Evolutionary conservation across 1,140 invertebrate species (phyloP).

Genomic region (Sycophila sp.): DNA sequence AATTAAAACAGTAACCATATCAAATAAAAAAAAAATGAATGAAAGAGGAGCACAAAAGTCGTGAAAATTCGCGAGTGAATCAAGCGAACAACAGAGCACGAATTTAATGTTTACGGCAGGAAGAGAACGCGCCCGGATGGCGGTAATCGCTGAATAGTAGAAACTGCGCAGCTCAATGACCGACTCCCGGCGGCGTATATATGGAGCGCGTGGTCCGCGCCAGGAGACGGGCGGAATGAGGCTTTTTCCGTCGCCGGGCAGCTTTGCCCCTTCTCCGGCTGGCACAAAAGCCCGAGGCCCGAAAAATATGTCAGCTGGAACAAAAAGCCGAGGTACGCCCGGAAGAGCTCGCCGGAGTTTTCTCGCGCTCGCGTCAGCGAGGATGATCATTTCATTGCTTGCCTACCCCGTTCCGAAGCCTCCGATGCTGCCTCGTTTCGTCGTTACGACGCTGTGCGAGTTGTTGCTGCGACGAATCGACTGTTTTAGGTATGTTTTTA

Average conservation of each 20-base stretch:
- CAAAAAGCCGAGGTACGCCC: not conserved
- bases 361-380: not conserved
- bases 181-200: not conserved
- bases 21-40: not conserved
- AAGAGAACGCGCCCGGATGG: not conserved
- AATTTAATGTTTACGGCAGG: constrained; percentile 7
- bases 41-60: no score
- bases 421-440: no score
- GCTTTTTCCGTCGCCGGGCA: not conserved
- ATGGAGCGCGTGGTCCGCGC: not conserved
- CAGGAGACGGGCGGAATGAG: not conserved
- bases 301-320: constrained; percentile 11
- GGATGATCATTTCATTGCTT: not conserved
- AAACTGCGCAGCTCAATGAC: not conserved
- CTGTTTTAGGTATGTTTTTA: no score
- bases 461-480: no score
- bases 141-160: not conserved
- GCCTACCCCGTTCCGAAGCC: no score
- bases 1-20: not conserved
- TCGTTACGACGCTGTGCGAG: no score
- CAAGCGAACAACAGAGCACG: no score
- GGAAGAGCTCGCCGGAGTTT: not conserved
- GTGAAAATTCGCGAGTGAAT: no score
- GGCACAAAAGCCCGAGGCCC: not conserved
- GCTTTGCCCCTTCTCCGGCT: not conserved